A percentile compares a stretch with the other conserved stretches of the same genome.
Conservation (phyloP, 2,113 vertebrate genomes). For the Lamprotornis superbus region DNA sequence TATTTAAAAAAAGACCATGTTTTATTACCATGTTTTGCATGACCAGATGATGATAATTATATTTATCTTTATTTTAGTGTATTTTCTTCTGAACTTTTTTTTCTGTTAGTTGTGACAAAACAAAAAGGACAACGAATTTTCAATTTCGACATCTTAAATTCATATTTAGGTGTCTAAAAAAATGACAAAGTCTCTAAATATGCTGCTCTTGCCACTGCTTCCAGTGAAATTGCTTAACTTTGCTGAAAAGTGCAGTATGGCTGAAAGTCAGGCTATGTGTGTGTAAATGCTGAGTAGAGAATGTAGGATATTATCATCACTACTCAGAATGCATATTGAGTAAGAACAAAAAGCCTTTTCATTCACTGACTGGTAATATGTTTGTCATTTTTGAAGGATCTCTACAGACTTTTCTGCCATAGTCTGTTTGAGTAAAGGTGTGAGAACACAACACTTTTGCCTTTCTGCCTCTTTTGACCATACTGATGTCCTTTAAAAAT, state of each 20-base stretch:
- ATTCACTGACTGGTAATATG: background rate
- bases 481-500: background rate
- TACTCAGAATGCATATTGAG: background rate
- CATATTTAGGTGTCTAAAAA: background rate
- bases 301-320: background rate
- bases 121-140: background rate
- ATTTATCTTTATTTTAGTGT: background rate
- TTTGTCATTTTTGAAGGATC: background rate
- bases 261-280: background rate
- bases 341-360: background rate
- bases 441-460: background rate
- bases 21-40: background rate
- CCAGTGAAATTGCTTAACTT: background rate
- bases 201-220: background rate
- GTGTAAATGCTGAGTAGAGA: background rate
- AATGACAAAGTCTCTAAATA: background rate
- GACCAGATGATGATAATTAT: background rate
- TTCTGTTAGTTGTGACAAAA: background rate
- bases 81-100: background rate
- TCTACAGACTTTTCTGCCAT: background rate
- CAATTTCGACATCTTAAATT: background rate
- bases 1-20: background rate
- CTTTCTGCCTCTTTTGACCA: background rate
- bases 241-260: background rate
- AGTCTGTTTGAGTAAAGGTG: background rate